Percentiles rank a stretch among this genome's conserved stretches.
phyloP scores from a whole-genome alignment of 1,140 invertebrate species.

The Achroia grisella region DNA sequence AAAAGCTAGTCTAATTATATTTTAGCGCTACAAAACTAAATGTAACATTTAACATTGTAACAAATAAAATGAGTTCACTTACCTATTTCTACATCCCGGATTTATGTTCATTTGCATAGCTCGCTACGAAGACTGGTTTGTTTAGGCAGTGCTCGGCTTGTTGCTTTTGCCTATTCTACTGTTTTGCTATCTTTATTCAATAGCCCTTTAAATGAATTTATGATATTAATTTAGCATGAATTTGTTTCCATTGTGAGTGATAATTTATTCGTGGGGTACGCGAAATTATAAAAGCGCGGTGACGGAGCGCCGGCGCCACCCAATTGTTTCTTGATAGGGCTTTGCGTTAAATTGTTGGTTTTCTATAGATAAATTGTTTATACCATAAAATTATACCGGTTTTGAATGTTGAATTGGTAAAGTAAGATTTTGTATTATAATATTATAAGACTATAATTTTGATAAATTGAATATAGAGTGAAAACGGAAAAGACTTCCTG shows the following conservation, averaged over 20 bases:
- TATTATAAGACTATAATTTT: too few species aligned
- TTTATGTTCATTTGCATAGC: neutral
- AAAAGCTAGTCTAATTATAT: too few species aligned
- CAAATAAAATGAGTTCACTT: too few species aligned
- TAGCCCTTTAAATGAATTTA: slow-evolving; percentile 2
- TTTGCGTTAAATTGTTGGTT: neutral
- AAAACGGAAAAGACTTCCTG: too few species aligned
- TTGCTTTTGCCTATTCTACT: slow-evolving; percentile 1
- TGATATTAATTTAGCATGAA: slow-evolving; percentile 3
- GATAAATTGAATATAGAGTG: too few species aligned
- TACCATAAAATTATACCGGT: too few species aligned
- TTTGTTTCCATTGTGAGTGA: slow-evolving; percentile 1
- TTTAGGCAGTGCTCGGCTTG: neutral
- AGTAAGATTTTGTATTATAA: too few species aligned
- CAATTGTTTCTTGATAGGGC: neutral
- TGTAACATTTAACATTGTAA: too few species aligned
- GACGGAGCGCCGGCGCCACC: neutral
- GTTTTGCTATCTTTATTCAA: slow-evolving; percentile 3
- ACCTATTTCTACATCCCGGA: too few species aligned
- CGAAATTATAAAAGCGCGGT: too few species aligned
- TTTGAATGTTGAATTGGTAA: too few species aligned
- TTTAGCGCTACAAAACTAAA: too few species aligned
- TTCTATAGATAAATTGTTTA: neutral
- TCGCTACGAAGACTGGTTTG: neutral
- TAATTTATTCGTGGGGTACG: neutral